phyloP scores from a whole-genome alignment of 2,888 invertebrate genomes.

The Syrphus vitripennis region DNA sequence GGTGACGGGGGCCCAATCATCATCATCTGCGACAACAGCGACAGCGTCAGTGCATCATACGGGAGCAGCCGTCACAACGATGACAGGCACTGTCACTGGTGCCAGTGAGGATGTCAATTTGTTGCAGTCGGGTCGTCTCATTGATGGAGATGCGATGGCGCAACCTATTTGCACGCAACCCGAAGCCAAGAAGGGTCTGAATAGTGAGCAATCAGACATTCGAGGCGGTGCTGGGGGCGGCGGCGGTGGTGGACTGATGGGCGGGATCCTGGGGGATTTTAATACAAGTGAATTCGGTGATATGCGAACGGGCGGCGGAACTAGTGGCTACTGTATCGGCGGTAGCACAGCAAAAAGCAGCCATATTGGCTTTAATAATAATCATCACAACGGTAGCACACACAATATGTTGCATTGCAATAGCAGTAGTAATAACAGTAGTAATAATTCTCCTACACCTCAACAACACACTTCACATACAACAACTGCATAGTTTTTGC shows the following conservation, averaged over 20 bases:
- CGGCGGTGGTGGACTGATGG: conserved; percentile 78
- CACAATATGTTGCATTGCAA: conserved; percentile 79
- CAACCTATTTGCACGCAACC: conserved; percentile 81
- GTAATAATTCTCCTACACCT: conserved; percentile 73
- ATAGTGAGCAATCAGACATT: conserved; percentile 72
- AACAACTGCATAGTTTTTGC: conserved; percentile 79
- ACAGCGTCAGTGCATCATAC: conserved; percentile 56
- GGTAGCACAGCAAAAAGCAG: conserved; percentile 53
- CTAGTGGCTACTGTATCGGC: conserved; percentile 64
- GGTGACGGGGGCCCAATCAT: conserved; percentile 72
- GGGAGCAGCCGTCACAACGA: conserved; percentile 62
- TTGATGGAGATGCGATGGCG: conserved; percentile 77
- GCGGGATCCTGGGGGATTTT: conserved; percentile 79
- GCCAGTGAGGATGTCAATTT: conserved; percentile 77
- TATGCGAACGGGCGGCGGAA: conserved; percentile 73
- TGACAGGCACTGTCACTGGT: conserved; percentile 67
- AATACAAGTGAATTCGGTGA: conserved; percentile 80
- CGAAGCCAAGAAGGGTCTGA: conserved; percentile 76
- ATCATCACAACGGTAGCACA: conserved; percentile 76
- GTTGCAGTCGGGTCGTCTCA: conserved; percentile 74
- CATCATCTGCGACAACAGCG: conserved; percentile 55
- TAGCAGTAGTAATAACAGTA: conserved; percentile 76
- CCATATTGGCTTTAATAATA: conserved; percentile 73
- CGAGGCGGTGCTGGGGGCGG: conserved; percentile 73
- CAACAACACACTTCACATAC: conserved; percentile 75